Base-by-base conservation (phyloP, 2,113 vertebrate species). In the Mugil cephalus region DNA sequence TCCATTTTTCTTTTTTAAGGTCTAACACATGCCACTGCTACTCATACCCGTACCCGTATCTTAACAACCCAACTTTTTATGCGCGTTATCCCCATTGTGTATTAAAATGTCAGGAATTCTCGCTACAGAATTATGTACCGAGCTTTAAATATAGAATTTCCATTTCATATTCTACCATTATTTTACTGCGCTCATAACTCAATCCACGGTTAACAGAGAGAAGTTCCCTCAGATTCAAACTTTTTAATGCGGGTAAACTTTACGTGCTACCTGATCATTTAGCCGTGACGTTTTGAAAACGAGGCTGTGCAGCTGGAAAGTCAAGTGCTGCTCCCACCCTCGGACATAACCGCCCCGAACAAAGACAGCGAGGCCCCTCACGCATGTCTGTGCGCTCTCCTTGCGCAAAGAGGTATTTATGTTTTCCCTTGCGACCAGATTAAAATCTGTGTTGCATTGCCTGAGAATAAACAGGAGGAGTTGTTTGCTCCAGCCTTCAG, bases 281-380 rank as follows among this genome's bases (percentile, higher is more conserved):
- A 65, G 69, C 30, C 46, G 38, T 72, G 46, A 60, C 51, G 56
- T 74, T 84, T 52, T 42, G 42, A 72, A 80, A 88, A 71, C 58
- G 14, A 45, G 63, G 48, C 39, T 65, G 58, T 56, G 43, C 18
- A 56, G 35, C 34, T 24, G 30, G 40, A 65, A 46, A 59, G 64
- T 73, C 54, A 76, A 81, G 61, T 59, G 47, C 62, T 59, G 47
- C 62, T 62, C 53, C 65, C 60, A 56, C 19, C 58, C 21, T 18
- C 24, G 45, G 21, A 40, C 64, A 3, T 45, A 47, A 1, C 18
- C 9, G 24, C 15, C 55, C 24, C 2, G 6, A 63, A 81, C 67
- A 35, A 40, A 39, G 13, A 59, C 34, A 52, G 30, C 47, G 21
- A 19, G 4, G 35, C 24, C 54, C 30, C 18, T 61, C 15, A 30